These are phyloP conservation scores for Noctuana brunneofusca DNA, from an alignment of 2,888 invertebrate genomes.

Conservation along the genomic window DNA sequence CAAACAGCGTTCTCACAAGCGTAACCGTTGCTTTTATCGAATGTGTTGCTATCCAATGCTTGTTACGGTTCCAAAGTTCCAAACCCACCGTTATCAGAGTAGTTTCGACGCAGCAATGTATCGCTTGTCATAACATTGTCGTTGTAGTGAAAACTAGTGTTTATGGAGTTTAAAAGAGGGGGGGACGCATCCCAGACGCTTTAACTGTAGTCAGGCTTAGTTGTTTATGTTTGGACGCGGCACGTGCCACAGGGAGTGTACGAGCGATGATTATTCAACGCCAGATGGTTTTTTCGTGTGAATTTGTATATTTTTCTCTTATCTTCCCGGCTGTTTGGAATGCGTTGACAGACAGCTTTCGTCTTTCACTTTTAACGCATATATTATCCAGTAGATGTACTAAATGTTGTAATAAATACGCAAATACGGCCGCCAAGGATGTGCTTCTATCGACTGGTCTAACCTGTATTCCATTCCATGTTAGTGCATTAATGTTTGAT, in stretches of 20 bases:
- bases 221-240: slow-evolving; percentile 66
- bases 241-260: slow-evolving; percentile 61
- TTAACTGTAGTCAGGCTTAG: slow-evolving; percentile 51
- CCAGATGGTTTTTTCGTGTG: slow-evolving; percentile 59
- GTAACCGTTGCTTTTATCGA: slow-evolving; percentile 45
- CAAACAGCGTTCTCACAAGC: slow-evolving; percentile 53
- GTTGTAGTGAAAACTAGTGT: slow-evolving; percentile 46
- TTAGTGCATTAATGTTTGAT: slow-evolving; percentile 12
- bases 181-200: slow-evolving; percentile 54
- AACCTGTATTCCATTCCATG: slow-evolving; percentile 16
- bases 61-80: slow-evolving; percentile 38
- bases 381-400: slow-evolving; percentile 5
- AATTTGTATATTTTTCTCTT: slow-evolving; percentile 39
- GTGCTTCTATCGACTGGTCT: slow-evolving; percentile 12
- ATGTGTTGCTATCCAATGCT: slow-evolving; percentile 58
- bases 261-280: slow-evolving; percentile 57
- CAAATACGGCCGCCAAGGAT: slow-evolving; percentile 26
- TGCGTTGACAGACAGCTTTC: slow-evolving; percentile 30
- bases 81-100: too few relatives aligned
- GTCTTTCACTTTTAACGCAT: slow-evolving; percentile 19
- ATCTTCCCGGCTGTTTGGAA: slow-evolving; percentile 27
- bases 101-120: slow-evolving; percentile 49
- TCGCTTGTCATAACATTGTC: slow-evolving; percentile 2
- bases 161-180: slow-evolving; percentile 49
- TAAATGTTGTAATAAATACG: slow-evolving; percentile 3